phyloP scores from a whole-genome alignment of 2,797 vertebrate species.

The Garrulus glandarius region DNA sequence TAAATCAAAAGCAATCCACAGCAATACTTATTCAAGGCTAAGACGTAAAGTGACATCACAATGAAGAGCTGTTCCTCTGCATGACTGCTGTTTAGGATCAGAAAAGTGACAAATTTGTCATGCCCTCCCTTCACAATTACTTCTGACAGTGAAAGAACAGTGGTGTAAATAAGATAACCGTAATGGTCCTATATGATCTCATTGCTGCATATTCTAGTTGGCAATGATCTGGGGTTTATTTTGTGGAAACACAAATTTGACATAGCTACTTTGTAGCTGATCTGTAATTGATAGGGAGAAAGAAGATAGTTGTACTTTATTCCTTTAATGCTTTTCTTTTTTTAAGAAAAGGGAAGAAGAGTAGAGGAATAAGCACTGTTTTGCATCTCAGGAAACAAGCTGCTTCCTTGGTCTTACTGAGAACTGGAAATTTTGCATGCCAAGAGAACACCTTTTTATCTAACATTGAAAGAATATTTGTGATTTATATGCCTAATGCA shows the following conservation, averaged over 20 bases:
- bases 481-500: not conserved
- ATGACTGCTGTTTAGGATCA: not conserved
- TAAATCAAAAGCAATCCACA: not conserved
- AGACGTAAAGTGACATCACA: not conserved
- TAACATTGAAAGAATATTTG: not conserved
- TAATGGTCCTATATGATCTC: not conserved
- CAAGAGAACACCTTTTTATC: not conserved
- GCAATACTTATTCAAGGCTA: not conserved
- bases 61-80: not conserved
- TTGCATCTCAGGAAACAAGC: not conserved
- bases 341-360: not conserved
- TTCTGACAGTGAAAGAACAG: not conserved
- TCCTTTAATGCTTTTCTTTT: not conserved
- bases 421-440: not conserved
- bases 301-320: not conserved
- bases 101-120: not conserved
- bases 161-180: not conserved
- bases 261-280: not conserved
- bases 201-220: not conserved
- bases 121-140: not conserved
- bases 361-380: not conserved
- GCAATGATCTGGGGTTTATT: not conserved
- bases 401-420: not conserved
- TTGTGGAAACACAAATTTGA: not conserved
- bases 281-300: not conserved